Evolutionary conservation across 2,113 vertebrate genomes (phyloP).

Genomic region (Vidua chalybeata): DNA sequence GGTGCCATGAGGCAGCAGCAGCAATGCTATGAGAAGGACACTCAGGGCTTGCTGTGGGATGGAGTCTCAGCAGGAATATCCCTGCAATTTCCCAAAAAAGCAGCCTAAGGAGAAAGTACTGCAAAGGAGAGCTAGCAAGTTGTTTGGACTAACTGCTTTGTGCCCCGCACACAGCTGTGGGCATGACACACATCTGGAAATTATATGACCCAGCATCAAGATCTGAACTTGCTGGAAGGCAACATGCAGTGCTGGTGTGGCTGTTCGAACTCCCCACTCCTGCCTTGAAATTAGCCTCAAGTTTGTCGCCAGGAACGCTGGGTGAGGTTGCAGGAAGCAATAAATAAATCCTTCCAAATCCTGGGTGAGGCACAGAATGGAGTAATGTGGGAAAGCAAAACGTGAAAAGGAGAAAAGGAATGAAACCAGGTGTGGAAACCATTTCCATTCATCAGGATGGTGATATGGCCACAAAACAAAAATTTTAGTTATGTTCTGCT

Average conservation of each 20-base stretch:
- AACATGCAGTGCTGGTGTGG: not conserved
- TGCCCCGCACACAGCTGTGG: not conserved
- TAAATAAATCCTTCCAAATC: not conserved
- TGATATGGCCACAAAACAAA: not conserved
- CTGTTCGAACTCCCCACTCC: not conserved
- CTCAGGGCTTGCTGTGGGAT: not conserved
- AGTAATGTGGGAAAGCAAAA: not conserved
- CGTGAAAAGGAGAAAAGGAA: not conserved
- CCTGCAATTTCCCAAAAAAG: not conserved
- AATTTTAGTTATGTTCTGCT: not conserved
- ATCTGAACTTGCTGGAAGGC: not conserved
- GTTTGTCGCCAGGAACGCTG: not conserved
- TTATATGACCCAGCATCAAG: not conserved
- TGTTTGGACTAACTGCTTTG: not conserved
- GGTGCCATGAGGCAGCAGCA: not conserved
- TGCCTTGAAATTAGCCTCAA: not conserved
- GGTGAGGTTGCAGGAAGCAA: not conserved
- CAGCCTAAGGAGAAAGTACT: not conserved
- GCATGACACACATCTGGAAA: not conserved
- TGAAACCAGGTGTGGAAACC: not conserved
- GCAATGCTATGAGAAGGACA: accelerated
- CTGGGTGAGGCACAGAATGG: not conserved
- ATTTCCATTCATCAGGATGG: not conserved
- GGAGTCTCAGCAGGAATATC: not conserved
- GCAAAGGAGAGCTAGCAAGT: not conserved